Conservation (phyloP, 1,140 invertebrate genomes). For the Globodera ellingtonae region DNA sequence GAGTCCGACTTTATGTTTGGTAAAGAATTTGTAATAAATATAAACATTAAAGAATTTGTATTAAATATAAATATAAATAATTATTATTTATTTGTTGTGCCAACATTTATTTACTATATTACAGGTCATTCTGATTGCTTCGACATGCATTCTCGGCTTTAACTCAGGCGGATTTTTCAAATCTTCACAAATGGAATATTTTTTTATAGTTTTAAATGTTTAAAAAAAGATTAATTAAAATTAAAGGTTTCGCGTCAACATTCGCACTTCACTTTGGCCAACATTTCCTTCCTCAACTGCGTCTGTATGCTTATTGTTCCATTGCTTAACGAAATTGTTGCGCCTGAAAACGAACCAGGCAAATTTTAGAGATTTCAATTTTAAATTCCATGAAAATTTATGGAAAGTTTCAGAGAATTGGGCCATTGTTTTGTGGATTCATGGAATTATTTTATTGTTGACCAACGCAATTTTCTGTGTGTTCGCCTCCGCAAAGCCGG, state of each 20-base stretch:
- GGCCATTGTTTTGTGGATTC: conserved; percentile 59
- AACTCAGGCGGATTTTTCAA: conserved; percentile 59
- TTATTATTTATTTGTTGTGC: too few species aligned
- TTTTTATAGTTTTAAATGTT: conserved; percentile 3
- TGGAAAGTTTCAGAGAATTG: conserved; percentile 46
- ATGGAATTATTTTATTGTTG: conserved; percentile 53
- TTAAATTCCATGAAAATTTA: background rate
- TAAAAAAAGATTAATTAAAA: background rate
- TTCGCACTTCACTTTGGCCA: conserved; percentile 62
- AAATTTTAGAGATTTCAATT: background rate
- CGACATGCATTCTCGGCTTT: conserved; percentile 55
- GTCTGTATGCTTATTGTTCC: conserved; percentile 61
- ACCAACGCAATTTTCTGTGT: conserved; percentile 60
- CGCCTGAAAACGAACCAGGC: conserved; percentile 56
- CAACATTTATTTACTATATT: background rate
- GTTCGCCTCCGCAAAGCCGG: conserved; percentile 58
- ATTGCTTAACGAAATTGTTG: conserved; percentile 59
- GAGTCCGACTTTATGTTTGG: conserved; percentile 43
- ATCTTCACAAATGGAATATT: conserved; percentile 49
- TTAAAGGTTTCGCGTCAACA: conserved; percentile 8
- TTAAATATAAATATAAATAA: background rate
- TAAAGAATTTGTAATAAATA: conserved; percentile 13
- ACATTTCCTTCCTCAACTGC: conserved; percentile 62
- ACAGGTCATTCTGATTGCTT: conserved; percentile 47
- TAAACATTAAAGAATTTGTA: conserved; percentile 4